Percentiles rank a stretch among this genome's conserved stretches.
Evolutionary conservation across 2,888 invertebrate species (phyloP).

Genomic region (Subacronicta megacephala): DNA sequence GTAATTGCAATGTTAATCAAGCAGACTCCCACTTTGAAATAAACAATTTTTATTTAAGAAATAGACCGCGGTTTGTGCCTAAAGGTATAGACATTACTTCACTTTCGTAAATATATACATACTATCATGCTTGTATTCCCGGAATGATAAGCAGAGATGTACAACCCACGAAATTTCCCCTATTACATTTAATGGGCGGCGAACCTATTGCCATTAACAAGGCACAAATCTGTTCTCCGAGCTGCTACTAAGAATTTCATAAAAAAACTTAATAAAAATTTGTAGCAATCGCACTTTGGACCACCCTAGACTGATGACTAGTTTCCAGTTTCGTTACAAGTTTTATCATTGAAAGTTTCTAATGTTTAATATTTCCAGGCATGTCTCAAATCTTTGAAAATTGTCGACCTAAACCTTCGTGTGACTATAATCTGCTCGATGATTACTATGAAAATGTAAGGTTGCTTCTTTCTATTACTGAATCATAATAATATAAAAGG

Average conservation of each 20-base stretch:
- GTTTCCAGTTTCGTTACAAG: too few relatives aligned
- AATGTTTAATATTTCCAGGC: conserved; percentile 60
- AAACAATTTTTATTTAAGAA: conserved; percentile 74
- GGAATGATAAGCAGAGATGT: too few relatives aligned
- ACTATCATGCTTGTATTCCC: too few relatives aligned
- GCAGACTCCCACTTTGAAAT: conserved; percentile 28
- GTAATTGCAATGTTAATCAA: not conserved
- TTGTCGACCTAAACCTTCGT: conserved; percentile 61
- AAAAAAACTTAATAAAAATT: too few relatives aligned
- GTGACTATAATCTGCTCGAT: conserved; percentile 58
- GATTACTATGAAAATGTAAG: conserved; percentile 80
- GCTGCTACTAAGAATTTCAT: too few relatives aligned
- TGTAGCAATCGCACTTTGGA: too few relatives aligned
- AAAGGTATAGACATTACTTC: conserved; percentile 79
- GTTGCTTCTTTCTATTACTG: not conserved
- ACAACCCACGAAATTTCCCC: too few relatives aligned
- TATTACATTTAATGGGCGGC: too few relatives aligned
- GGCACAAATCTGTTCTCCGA: too few relatives aligned
- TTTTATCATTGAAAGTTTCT: too few relatives aligned
- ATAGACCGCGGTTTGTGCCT: conserved; percentile 86
- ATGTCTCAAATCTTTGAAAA: conserved; percentile 88
- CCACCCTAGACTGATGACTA: too few relatives aligned
- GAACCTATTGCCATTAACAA: too few relatives aligned
- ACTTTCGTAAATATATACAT: not conserved
- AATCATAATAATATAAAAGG: not conserved